phyloP scores from a whole-genome alignment of 2,797 vertebrate genomes.

The Crenichthys baileyi region DNA sequence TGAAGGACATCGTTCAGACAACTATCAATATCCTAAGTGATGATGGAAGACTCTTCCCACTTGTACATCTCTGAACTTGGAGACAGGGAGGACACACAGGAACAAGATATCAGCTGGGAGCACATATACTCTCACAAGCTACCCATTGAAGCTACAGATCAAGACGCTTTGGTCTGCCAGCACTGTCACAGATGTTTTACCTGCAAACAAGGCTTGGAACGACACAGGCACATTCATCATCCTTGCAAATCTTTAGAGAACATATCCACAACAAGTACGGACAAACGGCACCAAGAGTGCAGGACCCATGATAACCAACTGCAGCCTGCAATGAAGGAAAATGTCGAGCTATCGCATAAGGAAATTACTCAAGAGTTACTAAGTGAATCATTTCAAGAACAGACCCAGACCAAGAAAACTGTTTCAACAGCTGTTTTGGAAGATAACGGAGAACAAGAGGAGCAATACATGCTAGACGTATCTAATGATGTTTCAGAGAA shows the following conservation, averaged over 20 bases:
- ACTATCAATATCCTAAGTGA: slow-evolving; percentile 62
- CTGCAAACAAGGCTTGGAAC: slow-evolving; percentile 88
- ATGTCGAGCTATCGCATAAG: slow-evolving; percentile 77
- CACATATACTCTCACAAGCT: slow-evolving; percentile 44
- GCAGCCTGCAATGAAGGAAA: slow-evolving; percentile 81
- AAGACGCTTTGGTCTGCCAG: slow-evolving; percentile 86
- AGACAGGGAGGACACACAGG: slow-evolving; percentile 43
- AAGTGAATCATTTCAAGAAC: slow-evolving; percentile 41
- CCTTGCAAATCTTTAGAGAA: slow-evolving; percentile 92
- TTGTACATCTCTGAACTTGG: slow-evolving; percentile 54
- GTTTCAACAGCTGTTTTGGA: slow-evolving; percentile 52
- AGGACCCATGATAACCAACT: slow-evolving; percentile 88
- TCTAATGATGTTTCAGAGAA: slow-evolving; percentile 97
- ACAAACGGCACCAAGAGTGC: slow-evolving; percentile 88
- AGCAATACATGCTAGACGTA: slow-evolving; percentile 93
- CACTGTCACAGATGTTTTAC: slow-evolving; percentile 89
- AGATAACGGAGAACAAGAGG: slow-evolving; percentile 82
- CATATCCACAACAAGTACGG: slow-evolving; percentile 88
- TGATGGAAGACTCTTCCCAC: slow-evolving; percentile 62
- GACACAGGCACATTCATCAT: slow-evolving; percentile 89
- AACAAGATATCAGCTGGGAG: slow-evolving; percentile 15
- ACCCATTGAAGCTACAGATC: slow-evolving; percentile 70
- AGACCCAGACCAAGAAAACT: slow-evolving; percentile 33
- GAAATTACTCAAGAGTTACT: slow-evolving; percentile 61
- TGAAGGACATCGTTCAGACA: slow-evolving; percentile 73